Evolutionary conservation across 1,140 invertebrate genomes (phyloP), one percentile per base, ranked within the genome.

Genomic region (Zaprionus davidi): DNA sequence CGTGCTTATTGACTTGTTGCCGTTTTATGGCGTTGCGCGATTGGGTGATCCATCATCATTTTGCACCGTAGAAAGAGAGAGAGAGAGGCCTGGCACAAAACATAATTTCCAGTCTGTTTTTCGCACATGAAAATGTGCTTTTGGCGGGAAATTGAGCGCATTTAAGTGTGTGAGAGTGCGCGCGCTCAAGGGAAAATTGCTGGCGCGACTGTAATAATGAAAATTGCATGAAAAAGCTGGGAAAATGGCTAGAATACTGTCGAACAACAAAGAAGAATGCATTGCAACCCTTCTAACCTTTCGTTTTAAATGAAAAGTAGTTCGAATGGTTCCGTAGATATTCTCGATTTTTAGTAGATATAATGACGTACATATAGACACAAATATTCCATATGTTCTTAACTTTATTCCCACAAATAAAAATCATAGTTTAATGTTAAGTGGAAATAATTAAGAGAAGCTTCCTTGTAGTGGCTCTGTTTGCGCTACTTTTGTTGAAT

Each of bases 31-130:
- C 84, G 84, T 78, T 78, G 71, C 65, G 34, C 83, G 81, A 88
- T 87, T 87, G 83, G 84, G 82, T 84, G 81, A 87, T 87, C 84
- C 84, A 87, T 87, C 84, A 87, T 87, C 74, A 88, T 87, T 88
- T 46, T 46, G 41, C n/a, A 34, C 15, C 41, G 41, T 9, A 44
- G n/a, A 17, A 2, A 17, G 15, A 44, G n/a, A 44, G 41, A 44
- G 41, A 17, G 41, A 46, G n/a, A 46, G 38, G 59, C 72, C 74
- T 58, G 75, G 74, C 58, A 62, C 59, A 64, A 59, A 59, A 59
- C 77, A 83, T 88, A 88, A 83, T 81, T 87, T 88, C 72, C 79
- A 41, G 60, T n/a, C 26, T 69, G 77, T 87, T 82, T 84, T 70
- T 67, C 56, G 79, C 76, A 57, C 66, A 77, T 79, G 79, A 86